phyloP scores from a whole-genome alignment of 2,797 vertebrate genomes.

The Poeciliopsis turneri region DNA sequence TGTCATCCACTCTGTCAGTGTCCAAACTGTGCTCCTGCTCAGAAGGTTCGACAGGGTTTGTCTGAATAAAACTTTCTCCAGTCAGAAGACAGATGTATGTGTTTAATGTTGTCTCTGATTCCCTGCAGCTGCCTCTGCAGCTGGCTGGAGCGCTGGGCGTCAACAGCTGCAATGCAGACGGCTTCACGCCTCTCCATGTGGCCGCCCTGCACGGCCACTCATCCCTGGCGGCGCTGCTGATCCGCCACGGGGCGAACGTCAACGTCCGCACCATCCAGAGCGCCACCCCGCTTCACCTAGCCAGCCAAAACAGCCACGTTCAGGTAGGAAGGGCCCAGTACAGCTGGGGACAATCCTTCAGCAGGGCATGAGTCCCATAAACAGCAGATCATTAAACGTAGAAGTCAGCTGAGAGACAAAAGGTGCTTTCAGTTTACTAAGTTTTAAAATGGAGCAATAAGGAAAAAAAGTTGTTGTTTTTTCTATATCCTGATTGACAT shows the following conservation, averaged over 20 bases:
- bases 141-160: slow-evolving; percentile 84
- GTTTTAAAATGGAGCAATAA: neutral
- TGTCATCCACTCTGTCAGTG: slow-evolving; percentile 97
- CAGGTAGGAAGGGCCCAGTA: slow-evolving; percentile 75
- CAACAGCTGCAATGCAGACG: slow-evolving; percentile 85
- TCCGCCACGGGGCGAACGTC: slow-evolving; percentile 84
- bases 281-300: slow-evolving; percentile 90
- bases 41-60: slow-evolving; percentile 81
- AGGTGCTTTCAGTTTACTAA: neutral
- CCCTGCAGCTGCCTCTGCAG: slow-evolving; percentile 72
- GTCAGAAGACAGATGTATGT: neutral
- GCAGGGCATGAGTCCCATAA: neutral
- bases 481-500: neutral
- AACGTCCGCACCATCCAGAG: slow-evolving; percentile 82
- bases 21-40: slow-evolving; percentile 85
- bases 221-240: slow-evolving; percentile 79
- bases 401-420: neutral
- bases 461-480: neutral
- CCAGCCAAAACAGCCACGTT: slow-evolving; percentile 88
- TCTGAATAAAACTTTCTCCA: neutral
- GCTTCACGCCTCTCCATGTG: slow-evolving; percentile 87
- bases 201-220: slow-evolving; percentile 87
- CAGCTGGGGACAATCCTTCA: neutral
- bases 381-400: neutral
- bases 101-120: neutral